Evolutionary conservation across 2,113 vertebrate species (phyloP).

Genomic region (Myotis yumanensis): DNA sequence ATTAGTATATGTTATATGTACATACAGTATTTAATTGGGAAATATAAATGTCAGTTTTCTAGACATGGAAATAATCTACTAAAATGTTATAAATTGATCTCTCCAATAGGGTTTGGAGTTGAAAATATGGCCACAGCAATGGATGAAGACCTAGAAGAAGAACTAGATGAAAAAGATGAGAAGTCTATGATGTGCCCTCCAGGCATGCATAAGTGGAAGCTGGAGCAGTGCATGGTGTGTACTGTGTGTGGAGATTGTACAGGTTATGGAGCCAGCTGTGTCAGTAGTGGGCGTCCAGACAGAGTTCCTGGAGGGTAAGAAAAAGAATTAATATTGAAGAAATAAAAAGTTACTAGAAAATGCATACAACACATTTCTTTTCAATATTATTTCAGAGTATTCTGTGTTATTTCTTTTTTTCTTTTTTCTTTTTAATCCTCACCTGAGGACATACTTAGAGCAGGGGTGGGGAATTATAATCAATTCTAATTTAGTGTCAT

Average conservation of each 20-base stretch:
- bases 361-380: background rate
- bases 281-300: conserved; percentile 97
- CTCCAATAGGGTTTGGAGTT: conserved; percentile 91
- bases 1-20: background rate
- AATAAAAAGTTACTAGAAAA: background rate
- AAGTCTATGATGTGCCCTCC: conserved; percentile 99
- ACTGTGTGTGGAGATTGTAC: conserved; percentile 99
- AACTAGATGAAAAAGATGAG: conserved; percentile 98
- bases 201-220: conserved; percentile 99
- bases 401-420: background rate
- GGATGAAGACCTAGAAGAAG: conserved; percentile 99
- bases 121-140: conserved; percentile 99
- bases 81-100: conserved; percentile 29
- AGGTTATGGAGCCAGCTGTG: conserved; percentile 97
- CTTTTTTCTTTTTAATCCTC: background rate
- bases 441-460: too few relatives aligned
- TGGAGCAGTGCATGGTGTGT: conserved; percentile 99
- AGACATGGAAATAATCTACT: background rate
- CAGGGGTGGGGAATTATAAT: background rate
- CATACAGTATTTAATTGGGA: background rate
- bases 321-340: background rate
- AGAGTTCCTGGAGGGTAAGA: conserved; percentile 97
- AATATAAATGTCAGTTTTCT: background rate
- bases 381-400: background rate
- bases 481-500: conserved; percentile 6